phyloP scores from a whole-genome alignment of 2,797 vertebrate genomes.

The Coreius guichenoti region DNA sequence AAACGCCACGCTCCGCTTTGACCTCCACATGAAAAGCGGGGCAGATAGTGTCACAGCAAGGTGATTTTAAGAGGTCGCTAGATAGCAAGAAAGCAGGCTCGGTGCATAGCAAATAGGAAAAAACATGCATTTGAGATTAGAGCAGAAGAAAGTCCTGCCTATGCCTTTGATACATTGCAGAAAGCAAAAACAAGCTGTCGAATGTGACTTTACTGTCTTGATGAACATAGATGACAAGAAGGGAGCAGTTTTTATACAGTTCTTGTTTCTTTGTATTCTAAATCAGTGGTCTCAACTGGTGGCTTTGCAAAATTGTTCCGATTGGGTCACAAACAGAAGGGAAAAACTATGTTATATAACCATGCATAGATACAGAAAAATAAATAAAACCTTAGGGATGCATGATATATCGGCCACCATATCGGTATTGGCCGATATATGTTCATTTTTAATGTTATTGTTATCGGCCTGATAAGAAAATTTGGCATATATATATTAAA shows the following conservation, averaged over 20 bases:
- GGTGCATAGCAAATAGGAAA: background rate
- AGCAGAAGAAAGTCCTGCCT: background rate
- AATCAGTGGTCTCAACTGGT: background rate
- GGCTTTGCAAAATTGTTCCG: background rate
- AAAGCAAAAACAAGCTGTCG: conserved; percentile 1
- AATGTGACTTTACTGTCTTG: background rate
- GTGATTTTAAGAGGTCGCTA: conserved; percentile 22
- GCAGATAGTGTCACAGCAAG: conserved; percentile 20
- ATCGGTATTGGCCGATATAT: too few species aligned
- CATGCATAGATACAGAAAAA: background rate
- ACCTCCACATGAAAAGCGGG: conserved; percentile 31
- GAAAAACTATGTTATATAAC: background rate
- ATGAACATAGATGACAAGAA: background rate
- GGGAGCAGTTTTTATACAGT: background rate
- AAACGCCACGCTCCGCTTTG: conserved; percentile 20
- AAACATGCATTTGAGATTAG: conserved; percentile 3
- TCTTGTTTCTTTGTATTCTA: background rate
- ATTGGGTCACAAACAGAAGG: background rate
- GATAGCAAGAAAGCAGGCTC: conserved; percentile 4
- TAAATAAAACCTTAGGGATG: too few species aligned
- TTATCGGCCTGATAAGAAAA: too few species aligned
- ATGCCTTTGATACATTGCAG: background rate
- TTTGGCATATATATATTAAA: too few species aligned
- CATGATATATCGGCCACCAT: too few species aligned
- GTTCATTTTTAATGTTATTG: too few species aligned